Base-by-base conservation (phyloP, 2,888 invertebrate species). In the Augiades crinisus region DNA sequence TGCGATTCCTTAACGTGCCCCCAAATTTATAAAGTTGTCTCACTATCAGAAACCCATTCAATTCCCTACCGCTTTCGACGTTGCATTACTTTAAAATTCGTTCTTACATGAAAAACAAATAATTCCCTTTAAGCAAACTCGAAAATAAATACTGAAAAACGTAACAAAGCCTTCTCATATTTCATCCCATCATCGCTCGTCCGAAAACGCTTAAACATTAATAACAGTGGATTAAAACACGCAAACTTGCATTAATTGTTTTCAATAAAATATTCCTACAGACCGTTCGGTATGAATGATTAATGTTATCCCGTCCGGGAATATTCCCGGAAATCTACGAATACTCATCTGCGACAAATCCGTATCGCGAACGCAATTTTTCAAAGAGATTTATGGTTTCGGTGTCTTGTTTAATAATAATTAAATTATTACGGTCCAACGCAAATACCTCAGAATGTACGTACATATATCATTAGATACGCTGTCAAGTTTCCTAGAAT, bases 371-470 rank as follows among this genome's bases (percentile, higher is more conserved):
- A 16, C 14, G 22, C 44, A 45, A 51, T 51, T 51, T 51, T 51
- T 51, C 51, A 51, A 16, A 13, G 45, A 38, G 51, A 51, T 51
- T 51, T 45, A 51, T 51, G 44, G 22, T 24, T n/a, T 10, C 16
- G 36, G 24, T 41, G 21, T 22, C 16, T 10, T 16, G 14, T 33
- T 40, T 19, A 16, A 16, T 22, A 4, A 13, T 49, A 49, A 40
- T 40, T 33, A 31, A 30, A 47, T 40, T 40, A 17, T n/a, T n/a
- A n/a, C n/a, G n/a, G n/a, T n/a, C n/a, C n/a, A n/a, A n/a, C n/a
- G n/a, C n/a, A n/a, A n/a, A n/a, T n/a, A n/a, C n/a, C n/a, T n/a
- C n/a, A n/a, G n/a, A n/a, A n/a, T n/a, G n/a, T n/a, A n/a, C n/a
- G n/a, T n/a, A n/a, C n/a, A n/a, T n/a, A n/a, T n/a, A n/a, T n/a